phyloP scores from a whole-genome alignment of 2,113 vertebrate species.

The Hucho hucho region DNA sequence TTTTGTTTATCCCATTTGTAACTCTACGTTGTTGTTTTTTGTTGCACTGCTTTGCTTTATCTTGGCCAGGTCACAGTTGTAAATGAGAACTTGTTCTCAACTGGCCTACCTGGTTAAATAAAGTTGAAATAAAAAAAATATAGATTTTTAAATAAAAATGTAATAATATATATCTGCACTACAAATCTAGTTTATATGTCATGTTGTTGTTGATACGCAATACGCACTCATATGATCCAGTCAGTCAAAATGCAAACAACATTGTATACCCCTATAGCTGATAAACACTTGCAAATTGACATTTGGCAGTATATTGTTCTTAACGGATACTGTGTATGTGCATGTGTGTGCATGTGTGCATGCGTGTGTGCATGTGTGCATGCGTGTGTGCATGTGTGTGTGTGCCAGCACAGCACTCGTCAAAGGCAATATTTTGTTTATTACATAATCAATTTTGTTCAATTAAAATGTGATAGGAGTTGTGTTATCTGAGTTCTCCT shows the following conservation, averaged over 20 bases:
- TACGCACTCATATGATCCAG: constrained; percentile 8
- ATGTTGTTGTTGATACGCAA: constrained; percentile 9
- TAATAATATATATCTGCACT: constrained; percentile 33
- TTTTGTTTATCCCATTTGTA: no score
- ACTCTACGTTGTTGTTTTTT: no score
- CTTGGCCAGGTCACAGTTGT: no score
- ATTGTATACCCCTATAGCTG: not conserved
- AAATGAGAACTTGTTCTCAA: no score
- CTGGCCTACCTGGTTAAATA: no score
- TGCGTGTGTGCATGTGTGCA: no score
- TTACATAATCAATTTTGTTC: not conserved
- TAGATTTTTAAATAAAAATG: no score
- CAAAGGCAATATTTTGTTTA: not conserved
- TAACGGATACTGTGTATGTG: not conserved
- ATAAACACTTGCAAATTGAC: not conserved
- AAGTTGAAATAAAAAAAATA: no score
- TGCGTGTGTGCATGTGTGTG: no score
- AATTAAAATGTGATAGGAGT: not conserved
- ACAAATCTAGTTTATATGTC: not conserved
- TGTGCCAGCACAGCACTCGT: no score
- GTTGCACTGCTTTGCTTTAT: no score
- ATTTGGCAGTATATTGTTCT: not conserved
- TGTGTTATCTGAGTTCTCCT: constrained; percentile 6
- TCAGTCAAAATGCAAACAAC: not conserved
- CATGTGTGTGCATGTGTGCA: no score